These are phyloP conservation scores for Mechanitis mazaeus DNA, from an alignment of 2,888 invertebrate species.

Conservation along the genomic window DNA sequence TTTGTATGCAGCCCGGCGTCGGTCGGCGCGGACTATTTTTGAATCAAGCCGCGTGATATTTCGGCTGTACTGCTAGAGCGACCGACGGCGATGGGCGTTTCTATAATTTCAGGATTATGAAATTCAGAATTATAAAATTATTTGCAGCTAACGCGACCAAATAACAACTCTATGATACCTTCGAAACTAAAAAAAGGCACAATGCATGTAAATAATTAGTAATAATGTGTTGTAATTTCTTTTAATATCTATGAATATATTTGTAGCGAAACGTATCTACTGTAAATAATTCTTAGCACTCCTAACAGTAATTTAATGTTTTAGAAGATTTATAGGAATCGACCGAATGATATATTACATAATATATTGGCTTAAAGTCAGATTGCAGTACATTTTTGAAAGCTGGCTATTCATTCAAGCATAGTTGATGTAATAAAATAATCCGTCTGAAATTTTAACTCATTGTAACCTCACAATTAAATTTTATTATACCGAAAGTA, in stretches of 20 bases:
- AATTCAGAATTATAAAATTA: slow-evolving; percentile 10
- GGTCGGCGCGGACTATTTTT: slow-evolving; percentile 63
- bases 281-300: neutral
- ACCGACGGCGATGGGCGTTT: slow-evolving; percentile 37
- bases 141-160: slow-evolving; percentile 10
- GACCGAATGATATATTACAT: neutral
- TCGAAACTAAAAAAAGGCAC: neutral
- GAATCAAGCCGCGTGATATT: slow-evolving; percentile 45
- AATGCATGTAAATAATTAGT: slow-evolving; percentile 2
- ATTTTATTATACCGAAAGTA: too few relatives aligned
- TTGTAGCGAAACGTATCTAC: neutral
- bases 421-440: too few relatives aligned
- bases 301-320: neutral
- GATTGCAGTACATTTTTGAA: neutral
- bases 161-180: neutral
- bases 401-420: neutral
- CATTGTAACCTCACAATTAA: too few relatives aligned
- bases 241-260: neutral
- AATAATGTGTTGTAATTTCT: neutral
- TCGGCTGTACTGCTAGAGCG: slow-evolving; percentile 48
- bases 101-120: slow-evolving; percentile 17
- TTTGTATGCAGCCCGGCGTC: slow-evolving; percentile 67
- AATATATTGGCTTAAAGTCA: neutral
- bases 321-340: neutral
- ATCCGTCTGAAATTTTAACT: too few relatives aligned